Base-by-base conservation (phyloP, 2,797 vertebrate genomes). In the Gobio occitaniae region DNA sequence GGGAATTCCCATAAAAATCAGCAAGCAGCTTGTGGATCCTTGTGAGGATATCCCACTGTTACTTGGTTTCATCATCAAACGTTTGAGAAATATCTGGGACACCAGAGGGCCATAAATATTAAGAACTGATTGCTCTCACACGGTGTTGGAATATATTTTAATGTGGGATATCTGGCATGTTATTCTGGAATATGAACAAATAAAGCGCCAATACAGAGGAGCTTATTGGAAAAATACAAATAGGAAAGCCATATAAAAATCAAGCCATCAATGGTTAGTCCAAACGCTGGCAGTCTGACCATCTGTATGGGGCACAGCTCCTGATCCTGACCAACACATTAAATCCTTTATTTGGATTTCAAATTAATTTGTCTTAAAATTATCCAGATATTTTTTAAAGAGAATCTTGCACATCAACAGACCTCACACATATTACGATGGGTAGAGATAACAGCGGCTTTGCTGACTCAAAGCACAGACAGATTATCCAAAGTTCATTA, bases 61-160 rank as follows among this genome's bases (percentile, higher is more conserved):
- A 41, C 71, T 68, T 25, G 36, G 21, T 44, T 68, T 68, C 32
- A 56, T 44, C 61, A 83, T 68, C 82, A 78, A 84, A 78, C 11
- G 17, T 84, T 48, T n/a, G 36, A 59, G 17, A 69, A n/a, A 66
- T 7, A 69, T 21, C 38, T 84, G 38, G 25, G 19, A 78, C 25
- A 69, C n/a, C 52, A 56, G 63, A 76, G 63, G 17, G 65, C 50
- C 25, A 84, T 84, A 78, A 84, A 84, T 61, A 84, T 47, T 56
- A 78, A 10, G 36, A 41, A 77, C 16, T 52, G 72, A 59, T 84
- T 48, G 59, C n/a, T 77, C 52, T 36, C 41, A 9, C 47, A 66
- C 47, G 3, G 44, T 13, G 47, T n/a, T 21, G 13, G 19, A 61
- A 83, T 47, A 66, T 12, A 76, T 54, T 69, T 76, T 44, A 68